Percentiles rank a stretch among this genome's conserved stretches.
Evolutionary conservation across 1,140 invertebrate species (phyloP).

Genomic region (Neodiprion virginianus): DNA sequence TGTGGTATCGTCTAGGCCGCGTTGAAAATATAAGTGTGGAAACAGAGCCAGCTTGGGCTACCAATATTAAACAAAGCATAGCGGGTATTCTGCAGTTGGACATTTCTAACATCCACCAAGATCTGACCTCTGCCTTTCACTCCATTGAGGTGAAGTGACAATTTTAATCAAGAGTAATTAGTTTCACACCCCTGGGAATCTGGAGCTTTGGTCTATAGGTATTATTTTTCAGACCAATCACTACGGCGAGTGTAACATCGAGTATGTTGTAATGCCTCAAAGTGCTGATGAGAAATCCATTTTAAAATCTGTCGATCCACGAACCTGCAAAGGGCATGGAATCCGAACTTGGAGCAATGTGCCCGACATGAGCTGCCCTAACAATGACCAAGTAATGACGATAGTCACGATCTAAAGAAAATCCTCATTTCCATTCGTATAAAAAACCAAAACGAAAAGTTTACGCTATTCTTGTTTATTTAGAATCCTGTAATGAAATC

Average conservation of each 20-base stretch:
- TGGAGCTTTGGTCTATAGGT: slow-evolving; percentile 6
- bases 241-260: slow-evolving; percentile 54
- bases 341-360: slow-evolving; percentile 52
- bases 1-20: slow-evolving; percentile 51
- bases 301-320: slow-evolving; percentile 54
- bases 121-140: slow-evolving; percentile 47
- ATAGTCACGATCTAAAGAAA: background rate
- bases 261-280: slow-evolving; percentile 50
- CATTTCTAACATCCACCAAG: slow-evolving; percentile 42
- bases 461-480: slow-evolving; percentile 18
- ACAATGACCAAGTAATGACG: slow-evolving; percentile 47
- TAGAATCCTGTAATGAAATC: slow-evolving; percentile 53
- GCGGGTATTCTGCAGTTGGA: slow-evolving; percentile 68
- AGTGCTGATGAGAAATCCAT: slow-evolving; percentile 42
- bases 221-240: slow-evolving; percentile 46
- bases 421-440: background rate
- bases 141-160: slow-evolving; percentile 48
- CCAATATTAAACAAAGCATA: slow-evolving; percentile 73
- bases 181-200: background rate
- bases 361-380: slow-evolving; percentile 50
- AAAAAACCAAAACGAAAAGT: background rate
- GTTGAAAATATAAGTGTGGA: slow-evolving; percentile 55
- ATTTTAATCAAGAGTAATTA: background rate
- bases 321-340: slow-evolving; percentile 48
- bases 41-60: slow-evolving; percentile 67